A percentile compares a stretch with the other conserved stretches of the same genome.
Evolutionary conservation across 2,888 invertebrate species (phyloP).

Genomic region (Chromoteleia sp.): DNA sequence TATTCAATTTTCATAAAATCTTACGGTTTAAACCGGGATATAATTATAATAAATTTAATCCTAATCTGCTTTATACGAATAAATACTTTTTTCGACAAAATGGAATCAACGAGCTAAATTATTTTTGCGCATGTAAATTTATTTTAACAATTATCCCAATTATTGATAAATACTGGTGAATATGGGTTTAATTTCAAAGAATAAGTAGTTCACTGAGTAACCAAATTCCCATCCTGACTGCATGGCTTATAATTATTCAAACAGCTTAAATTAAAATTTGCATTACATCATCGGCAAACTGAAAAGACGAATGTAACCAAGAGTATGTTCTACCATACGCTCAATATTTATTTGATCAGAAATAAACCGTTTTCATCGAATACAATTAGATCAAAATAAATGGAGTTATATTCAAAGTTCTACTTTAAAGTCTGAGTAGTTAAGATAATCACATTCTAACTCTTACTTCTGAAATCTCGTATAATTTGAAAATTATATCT

Average conservation of each 20-base stretch:
- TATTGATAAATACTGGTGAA: constrained; percentile 11
- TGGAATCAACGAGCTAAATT: background rate
- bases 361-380: constrained; percentile 14
- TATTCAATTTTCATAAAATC: no score
- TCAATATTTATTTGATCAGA: constrained; percentile 13
- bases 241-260: constrained; percentile 35
- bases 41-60: background rate
- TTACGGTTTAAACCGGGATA: background rate
- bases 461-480: constrained; percentile 15
- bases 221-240: constrained; percentile 14
- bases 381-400: constrained; percentile 32
- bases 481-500: constrained; percentile 39
- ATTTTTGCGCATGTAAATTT: constrained; percentile 13
- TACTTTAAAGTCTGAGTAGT: constrained; percentile 14
- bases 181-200: constrained; percentile 1
- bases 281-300: constrained; percentile 14
- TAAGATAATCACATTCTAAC: constrained; percentile 28
- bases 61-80: background rate
- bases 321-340: background rate
- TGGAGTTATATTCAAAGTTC: constrained; percentile 29
- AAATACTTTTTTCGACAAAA: background rate
- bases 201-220: constrained; percentile 18
- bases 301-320: constrained; percentile 34
- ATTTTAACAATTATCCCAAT: constrained; percentile 25
- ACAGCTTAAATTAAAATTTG: constrained; percentile 14